Percentiles rank a stretch among this genome's conserved stretches.
Evolutionary conservation across 2,113 vertebrate genomes (phyloP).

Genomic region (Myanophis thanlyinensis): DNA sequence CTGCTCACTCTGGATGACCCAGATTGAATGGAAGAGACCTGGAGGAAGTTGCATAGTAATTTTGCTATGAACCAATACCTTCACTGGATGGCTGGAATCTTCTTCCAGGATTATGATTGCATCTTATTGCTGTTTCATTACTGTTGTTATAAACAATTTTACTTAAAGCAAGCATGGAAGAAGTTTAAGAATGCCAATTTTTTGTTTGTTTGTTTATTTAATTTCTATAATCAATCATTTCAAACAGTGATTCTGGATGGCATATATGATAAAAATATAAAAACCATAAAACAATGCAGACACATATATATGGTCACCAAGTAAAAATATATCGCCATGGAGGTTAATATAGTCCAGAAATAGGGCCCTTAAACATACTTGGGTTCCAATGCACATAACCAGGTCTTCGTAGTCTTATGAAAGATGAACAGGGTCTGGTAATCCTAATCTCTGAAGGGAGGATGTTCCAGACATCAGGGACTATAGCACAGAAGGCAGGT

Average conservation of each 20-base stretch:
- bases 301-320: not conserved
- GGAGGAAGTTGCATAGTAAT: not conserved
- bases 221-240: not conserved
- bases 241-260: not conserved
- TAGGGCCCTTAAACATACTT: not conserved
- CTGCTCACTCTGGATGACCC: not conserved
- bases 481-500: not conserved
- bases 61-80: not conserved
- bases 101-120: not conserved
- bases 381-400: not conserved
- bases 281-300: not conserved
- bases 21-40: not conserved
- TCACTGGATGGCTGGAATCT: not conserved
- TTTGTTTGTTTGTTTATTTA: not conserved
- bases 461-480: not conserved
- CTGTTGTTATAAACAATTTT: not conserved
- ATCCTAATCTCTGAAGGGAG: not conserved
- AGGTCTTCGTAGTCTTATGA: not conserved
- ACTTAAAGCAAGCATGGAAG: slow-evolving; percentile 37
- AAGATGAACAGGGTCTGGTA: not conserved
- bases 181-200: slow-evolving; percentile 13
- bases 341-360: not conserved
- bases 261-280: not conserved
- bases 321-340: not conserved
- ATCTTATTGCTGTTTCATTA: not conserved